A percentile compares a stretch with the other conserved stretches of the same genome.
Conservation (phyloP, 2,888 invertebrate species). For the Sarcophaga carnaria region DNA sequence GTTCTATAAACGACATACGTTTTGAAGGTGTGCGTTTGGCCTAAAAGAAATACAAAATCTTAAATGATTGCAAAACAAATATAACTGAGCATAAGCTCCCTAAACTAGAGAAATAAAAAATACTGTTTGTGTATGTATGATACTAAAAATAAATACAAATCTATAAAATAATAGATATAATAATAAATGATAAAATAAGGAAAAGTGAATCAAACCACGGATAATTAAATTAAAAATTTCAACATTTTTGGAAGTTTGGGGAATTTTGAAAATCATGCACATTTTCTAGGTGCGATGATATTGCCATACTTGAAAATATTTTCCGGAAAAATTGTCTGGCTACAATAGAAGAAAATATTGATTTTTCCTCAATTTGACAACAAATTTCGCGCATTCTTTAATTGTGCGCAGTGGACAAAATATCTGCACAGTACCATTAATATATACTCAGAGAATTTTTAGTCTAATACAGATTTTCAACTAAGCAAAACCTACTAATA, state of each 20-base stretch:
- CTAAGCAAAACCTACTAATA: slow-evolving; percentile 54
- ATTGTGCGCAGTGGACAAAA: slow-evolving; percentile 55
- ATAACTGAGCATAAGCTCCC: no score
- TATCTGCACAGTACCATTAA: slow-evolving; percentile 45
- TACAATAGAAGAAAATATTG: slow-evolving; percentile 43
- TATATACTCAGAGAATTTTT: slow-evolving; percentile 47
- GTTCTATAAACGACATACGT: slow-evolving; percentile 79
- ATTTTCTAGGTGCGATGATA: neutral
- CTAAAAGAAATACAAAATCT: slow-evolving; percentile 62
- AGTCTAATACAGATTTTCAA: slow-evolving; percentile 66
- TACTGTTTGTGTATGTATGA: neutral
- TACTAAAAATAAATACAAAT: no score
- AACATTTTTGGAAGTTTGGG: neutral
- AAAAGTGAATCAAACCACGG: no score
- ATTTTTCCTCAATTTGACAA: slow-evolving; percentile 60
- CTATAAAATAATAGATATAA: no score
- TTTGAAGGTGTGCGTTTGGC: slow-evolving; percentile 80
- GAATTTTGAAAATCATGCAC: neutral
- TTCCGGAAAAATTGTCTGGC: slow-evolving; percentile 22
- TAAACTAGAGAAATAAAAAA: neutral
- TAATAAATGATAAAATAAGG: no score
- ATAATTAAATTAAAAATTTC: no score
- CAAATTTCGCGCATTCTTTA: slow-evolving; percentile 60
- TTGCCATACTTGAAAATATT: neutral
- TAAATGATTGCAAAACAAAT: slow-evolving; percentile 1